Percentiles rank a stretch among this genome's conserved stretches.
phyloP scores from a whole-genome alignment of 2,888 invertebrate species.

The Neelides folsomi region DNA sequence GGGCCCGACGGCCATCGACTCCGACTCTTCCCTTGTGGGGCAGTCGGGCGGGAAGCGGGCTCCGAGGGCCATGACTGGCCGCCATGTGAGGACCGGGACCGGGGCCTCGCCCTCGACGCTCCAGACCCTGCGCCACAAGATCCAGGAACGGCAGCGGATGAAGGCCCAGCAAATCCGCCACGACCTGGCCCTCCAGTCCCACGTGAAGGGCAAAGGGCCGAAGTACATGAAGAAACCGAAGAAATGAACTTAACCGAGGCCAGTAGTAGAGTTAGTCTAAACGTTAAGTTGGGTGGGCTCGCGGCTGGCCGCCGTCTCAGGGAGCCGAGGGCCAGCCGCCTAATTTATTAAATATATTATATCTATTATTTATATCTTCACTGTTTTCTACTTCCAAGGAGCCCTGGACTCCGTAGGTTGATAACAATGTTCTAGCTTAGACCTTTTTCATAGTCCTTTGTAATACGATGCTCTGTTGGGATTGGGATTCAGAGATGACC shows the following conservation, averaged over 20 bases:
- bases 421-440: too few relatives aligned
- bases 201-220: conserved; percentile 12
- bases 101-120: conserved; percentile 39
- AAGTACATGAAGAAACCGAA: conserved; percentile 25
- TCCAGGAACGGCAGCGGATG: conserved; percentile 37
- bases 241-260: conserved; percentile 21
- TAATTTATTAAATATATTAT: too few relatives aligned
- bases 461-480: too few relatives aligned
- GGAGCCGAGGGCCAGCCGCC: too few relatives aligned
- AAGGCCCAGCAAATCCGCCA: conserved; percentile 33
- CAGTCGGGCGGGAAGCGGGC: conserved; percentile 35
- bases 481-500: too few relatives aligned
- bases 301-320: too few relatives aligned
- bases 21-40: conserved; percentile 30
- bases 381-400: too few relatives aligned
- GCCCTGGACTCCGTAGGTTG: too few relatives aligned
- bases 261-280: conserved; percentile 13
- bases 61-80: conserved; percentile 40
- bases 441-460: too few relatives aligned
- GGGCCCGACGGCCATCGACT: conserved; percentile 29
- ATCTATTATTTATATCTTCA: too few relatives aligned
- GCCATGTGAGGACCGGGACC: conserved; percentile 39
- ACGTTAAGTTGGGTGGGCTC: too few relatives aligned
- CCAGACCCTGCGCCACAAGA: conserved; percentile 38
- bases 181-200: conserved; percentile 28